Evolutionary conservation across 2,888 invertebrate genomes (phyloP).

Genomic region (Drosophila algonquin): DNA sequence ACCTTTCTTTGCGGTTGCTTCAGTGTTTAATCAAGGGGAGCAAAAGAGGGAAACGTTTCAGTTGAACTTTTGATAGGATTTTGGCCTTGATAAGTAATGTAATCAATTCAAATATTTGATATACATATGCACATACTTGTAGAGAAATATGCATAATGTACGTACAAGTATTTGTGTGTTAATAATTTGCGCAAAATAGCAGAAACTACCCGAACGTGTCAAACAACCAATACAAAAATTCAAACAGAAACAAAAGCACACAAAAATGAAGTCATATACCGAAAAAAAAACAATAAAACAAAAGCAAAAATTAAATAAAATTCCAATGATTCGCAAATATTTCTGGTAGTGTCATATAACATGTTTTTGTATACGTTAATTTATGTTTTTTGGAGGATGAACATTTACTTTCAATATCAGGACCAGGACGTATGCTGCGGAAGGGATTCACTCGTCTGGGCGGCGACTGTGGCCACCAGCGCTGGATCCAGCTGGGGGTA

Average conservation of each 20-base stretch:
- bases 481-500: constrained; percentile 80
- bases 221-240: constrained; percentile 45
- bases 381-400: background rate
- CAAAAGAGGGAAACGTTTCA: constrained; percentile 3
- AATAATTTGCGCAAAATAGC: constrained; percentile 37
- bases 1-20: background rate
- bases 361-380: background rate
- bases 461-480: constrained; percentile 74
- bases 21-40: background rate
- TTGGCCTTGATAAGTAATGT: constrained; percentile 4
- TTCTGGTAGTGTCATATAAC: constrained; percentile 13
- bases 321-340: constrained; percentile 23
- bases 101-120: constrained; percentile 30
- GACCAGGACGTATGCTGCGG: constrained; percentile 72
- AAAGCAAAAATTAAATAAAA: constrained; percentile 29
- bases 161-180: background rate
- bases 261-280: constrained; percentile 33
- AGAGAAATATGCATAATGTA: constrained; percentile 21
- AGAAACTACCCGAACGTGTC: constrained; percentile 62
- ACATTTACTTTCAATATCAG: constrained; percentile 70
- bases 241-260: constrained; percentile 35
- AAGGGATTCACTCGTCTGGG: constrained; percentile 75
- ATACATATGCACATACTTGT: background rate
- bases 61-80: background rate
- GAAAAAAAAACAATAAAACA: constrained; percentile 19